Base-by-base conservation (phyloP, 2,113 vertebrate species). In the Myotis brandtii region DNA sequence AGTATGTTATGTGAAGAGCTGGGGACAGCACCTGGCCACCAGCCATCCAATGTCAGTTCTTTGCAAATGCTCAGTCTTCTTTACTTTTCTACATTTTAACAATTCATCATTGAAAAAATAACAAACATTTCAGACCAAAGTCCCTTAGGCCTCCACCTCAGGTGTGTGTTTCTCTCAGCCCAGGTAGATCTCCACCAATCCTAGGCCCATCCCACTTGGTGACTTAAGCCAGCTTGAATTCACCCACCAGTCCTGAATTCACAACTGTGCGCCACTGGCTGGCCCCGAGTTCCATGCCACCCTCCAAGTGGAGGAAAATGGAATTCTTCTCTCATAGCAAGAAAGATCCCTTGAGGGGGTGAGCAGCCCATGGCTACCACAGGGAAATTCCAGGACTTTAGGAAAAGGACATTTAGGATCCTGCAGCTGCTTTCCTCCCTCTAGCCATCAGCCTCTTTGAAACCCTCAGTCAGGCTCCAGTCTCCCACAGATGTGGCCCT, bases 301-400 rank as follows among this genome's bases (percentile, higher is more conserved):
- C 83, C 59, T 70, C 52, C 0, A 6, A 70, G 32, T 46, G 56
- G 85, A 75, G 46, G 82, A 81, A 94, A 89, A 54, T 50, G 48
- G 75, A 83, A 80, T 95, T 95, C 75, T 96, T 59, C 93, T 88
- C 69, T 79, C 13, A 3, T 27, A 96, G 93, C 89, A 43, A 95
- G 89, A 97, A 95, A 93, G 93, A 93, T 86, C 95, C 88, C 93
- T 95, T 69, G 9, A 95, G 11, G 92, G 93, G 64, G 91, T 40
- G 75, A 87, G 91, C 54, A 52, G 85, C 12, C 54, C 25, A 11
- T 46, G 62, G 81, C 59, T 6, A 17, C 48, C 2, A 0, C 73
- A 46, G 75, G 46, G 62, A 92, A 46, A 56, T 87, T 91, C 75
- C 56, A 48, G 1, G 3, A 48, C 62, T 66, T 13, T 5, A 25